Base-by-base conservation (phyloP, 37 sponge, comb jelly and placozoan species). In the Oscarella lobularis region DNA sequence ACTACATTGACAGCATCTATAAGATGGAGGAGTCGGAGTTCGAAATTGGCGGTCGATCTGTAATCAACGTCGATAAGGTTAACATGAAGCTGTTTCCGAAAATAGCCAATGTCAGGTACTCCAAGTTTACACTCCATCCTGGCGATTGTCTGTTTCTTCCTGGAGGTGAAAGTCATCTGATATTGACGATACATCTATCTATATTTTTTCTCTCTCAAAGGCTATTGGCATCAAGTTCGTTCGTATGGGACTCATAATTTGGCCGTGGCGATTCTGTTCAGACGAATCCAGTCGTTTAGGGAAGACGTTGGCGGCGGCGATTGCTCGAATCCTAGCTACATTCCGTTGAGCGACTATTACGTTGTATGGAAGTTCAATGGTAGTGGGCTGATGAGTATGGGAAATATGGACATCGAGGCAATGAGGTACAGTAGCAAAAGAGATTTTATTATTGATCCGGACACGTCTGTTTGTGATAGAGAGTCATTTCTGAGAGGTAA, bases 131-230 rank as follows among this genome's bases (percentile, higher is more conserved):
- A 27, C 20, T 67, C 5, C 5, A 74, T 5, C 66, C 66, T 67
- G 75, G 75, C 5, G 75, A 74, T 29, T 74, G 75, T 66, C 9
- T 74, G 55, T 74, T 29, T 34, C 20, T 74, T 38, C 75, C 75
- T 6, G 66, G 60, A 74, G 75, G 75, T 74, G 54, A n/a, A 14
- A 67, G 66, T 20, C 4, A 39, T 34, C 66, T 70, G 27, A 20
- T 70, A 70, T 29, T 31, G n/a, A n/a, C n/a, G n/a, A n/a, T 48
- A 27, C 9, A 48, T 48, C 20, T 48, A 27, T 48, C 60, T 48
- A 48, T 48, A 27, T 48, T 48, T 48, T 48, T 20, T 48, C 9
- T 48, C 20, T 48, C 20, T 48, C 20, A 20, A 9, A 74, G 75
- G 75, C 9, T 34, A 74, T 29, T 74, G 27, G 9, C 75, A 74